Percentiles rank a stretch among this genome's conserved stretches.
phyloP scores from a whole-genome alignment of 2,888 invertebrate genomes.

The Antheraea assamensis region DNA sequence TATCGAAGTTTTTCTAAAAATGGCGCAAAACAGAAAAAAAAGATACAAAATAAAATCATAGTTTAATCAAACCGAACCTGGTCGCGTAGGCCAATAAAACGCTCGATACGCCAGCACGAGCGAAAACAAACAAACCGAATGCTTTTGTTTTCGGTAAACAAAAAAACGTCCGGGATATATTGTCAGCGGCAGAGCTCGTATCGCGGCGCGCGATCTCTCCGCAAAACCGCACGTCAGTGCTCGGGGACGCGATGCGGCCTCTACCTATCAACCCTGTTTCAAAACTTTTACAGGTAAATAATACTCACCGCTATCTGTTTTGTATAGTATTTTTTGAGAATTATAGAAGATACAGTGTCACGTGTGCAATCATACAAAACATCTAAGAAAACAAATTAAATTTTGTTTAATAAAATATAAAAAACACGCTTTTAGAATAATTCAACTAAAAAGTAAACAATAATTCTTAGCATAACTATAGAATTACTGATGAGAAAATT shows the following conservation, averaged over 20 bases:
- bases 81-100: slow-evolving; percentile 32
- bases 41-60: slow-evolving; percentile 28
- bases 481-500: too few species aligned
- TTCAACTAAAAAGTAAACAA: too few species aligned
- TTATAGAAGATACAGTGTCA: too few species aligned
- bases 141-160: slow-evolving; percentile 28
- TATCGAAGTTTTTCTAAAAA: neutral
- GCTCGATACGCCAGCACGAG: slow-evolving; percentile 25
- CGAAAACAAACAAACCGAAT: slow-evolving; percentile 30
- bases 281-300: slow-evolving; percentile 28
- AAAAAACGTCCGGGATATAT: slow-evolving; percentile 38
- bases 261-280: slow-evolving; percentile 25
- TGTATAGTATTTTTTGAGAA: too few species aligned
- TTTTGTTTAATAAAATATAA: too few species aligned
- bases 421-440: too few species aligned
- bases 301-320: neutral
- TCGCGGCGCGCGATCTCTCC: slow-evolving; percentile 29
- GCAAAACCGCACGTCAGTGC: slow-evolving; percentile 40
- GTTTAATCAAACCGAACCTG: slow-evolving; percentile 35
- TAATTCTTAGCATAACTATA: too few species aligned
- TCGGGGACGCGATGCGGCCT: slow-evolving; percentile 17
- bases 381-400: too few species aligned
- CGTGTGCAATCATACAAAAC: too few species aligned
- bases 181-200: slow-evolving; percentile 39
- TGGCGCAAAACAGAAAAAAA: slow-evolving; percentile 26